These are phyloP conservation scores for Indicator maculatus DNA, from an alignment of 2,113 vertebrate genomes.

Conservation along the genomic window DNA sequence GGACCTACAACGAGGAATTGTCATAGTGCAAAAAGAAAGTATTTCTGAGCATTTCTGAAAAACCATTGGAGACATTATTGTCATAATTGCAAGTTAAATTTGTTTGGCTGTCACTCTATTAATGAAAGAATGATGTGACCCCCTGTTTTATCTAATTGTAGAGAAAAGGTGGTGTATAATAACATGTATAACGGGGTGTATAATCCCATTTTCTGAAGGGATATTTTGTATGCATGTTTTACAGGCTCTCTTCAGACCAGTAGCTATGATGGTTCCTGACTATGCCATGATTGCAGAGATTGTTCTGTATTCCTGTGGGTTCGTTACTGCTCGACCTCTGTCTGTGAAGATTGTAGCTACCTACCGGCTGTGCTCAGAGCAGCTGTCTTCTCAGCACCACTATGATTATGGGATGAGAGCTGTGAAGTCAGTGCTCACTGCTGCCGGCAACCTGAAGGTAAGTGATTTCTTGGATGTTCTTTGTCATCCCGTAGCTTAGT, in stretches of 20 bases:
- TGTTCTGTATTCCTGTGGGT: conserved; percentile 90
- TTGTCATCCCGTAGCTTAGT: not conserved
- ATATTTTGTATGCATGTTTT: not conserved
- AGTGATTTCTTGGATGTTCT: not conserved
- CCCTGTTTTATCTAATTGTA: not conserved
- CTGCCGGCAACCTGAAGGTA: conserved; percentile 92
- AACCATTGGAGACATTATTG: not conserved
- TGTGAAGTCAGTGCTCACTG: conserved; percentile 90
- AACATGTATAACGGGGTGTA: not conserved
- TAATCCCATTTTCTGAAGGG: not conserved
- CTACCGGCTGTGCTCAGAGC: conserved; percentile 88
- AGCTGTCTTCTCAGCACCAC: conserved; percentile 89
- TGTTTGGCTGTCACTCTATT: not conserved
- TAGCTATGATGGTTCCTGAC: conserved; percentile 95
- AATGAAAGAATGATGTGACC: not conserved
- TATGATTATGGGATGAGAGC: conserved; percentile 94
- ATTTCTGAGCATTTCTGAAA: not conserved
- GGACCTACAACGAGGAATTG: not conserved
- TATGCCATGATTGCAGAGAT: conserved; percentile 95
- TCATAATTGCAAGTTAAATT: not conserved
- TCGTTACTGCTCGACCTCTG: conserved; percentile 87
- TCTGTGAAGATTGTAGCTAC: conserved; percentile 92
- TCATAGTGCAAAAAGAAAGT: not conserved
- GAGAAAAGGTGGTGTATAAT: not conserved
- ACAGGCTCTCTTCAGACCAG: conserved; percentile 90